Evolutionary conservation across 2,888 invertebrate species (phyloP).

Genomic region (Eristalis tenax): DNA sequence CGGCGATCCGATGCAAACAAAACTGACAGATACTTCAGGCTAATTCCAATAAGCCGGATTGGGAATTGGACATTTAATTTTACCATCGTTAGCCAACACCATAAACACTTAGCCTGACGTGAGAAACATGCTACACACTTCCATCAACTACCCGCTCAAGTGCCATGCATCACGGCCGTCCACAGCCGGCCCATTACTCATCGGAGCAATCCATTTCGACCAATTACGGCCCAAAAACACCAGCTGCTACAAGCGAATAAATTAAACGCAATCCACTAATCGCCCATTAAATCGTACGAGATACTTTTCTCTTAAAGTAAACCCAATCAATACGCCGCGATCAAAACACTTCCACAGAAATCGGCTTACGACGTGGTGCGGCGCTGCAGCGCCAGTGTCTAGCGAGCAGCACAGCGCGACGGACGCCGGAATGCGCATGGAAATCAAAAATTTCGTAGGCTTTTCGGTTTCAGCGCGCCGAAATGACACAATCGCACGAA

Average conservation of each 20-base stretch:
- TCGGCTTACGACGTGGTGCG: conserved; percentile 40
- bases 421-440: conserved; percentile 6
- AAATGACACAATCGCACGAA: conserved; percentile 66
- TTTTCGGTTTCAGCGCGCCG: conserved; percentile 33
- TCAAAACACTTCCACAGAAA: conserved; percentile 63
- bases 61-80: background rate
- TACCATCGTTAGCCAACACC: background rate
- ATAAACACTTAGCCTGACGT: conserved; percentile 6
- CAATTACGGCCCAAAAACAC: conserved; percentile 49
- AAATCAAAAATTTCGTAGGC: conserved; percentile 34
- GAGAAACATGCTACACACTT: background rate
- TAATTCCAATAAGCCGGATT: background rate
- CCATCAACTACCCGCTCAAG: background rate
- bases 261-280: conserved; percentile 66
- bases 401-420: background rate
- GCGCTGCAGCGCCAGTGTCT: background rate
- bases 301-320: conserved; percentile 48
- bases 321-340: conserved; percentile 64
- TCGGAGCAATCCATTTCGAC: conserved; percentile 34
- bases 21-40: background rate
- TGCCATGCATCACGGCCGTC: conserved; percentile 30
- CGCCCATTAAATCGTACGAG: conserved; percentile 60
- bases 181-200: conserved; percentile 46
- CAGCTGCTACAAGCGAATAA: conserved; percentile 64
- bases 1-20: too few species aligned